Conservation (phyloP, 2,797 vertebrate genomes). For the Orientallactaga sibirica region DNA sequence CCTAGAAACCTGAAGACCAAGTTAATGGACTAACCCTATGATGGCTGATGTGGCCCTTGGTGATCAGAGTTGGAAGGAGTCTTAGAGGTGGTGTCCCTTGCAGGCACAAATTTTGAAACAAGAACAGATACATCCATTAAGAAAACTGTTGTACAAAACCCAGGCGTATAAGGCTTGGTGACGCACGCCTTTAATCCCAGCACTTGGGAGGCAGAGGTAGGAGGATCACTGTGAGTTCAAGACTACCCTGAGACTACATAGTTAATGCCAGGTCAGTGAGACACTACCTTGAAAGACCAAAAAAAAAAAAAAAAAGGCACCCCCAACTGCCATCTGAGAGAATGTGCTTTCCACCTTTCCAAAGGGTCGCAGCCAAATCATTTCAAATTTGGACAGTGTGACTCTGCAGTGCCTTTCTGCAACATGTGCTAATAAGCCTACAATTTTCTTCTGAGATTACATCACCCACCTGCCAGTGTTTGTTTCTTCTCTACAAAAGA, state of each 20-base stretch:
- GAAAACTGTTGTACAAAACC: not conserved
- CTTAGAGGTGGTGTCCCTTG: not conserved
- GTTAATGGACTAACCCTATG: not conserved
- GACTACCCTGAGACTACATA: too few relatives aligned
- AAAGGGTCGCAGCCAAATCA: not conserved
- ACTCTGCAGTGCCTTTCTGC: not conserved
- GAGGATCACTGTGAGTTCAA: too few relatives aligned
- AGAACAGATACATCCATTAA: not conserved
- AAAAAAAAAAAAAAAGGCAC: not conserved
- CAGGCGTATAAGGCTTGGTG: too few relatives aligned
- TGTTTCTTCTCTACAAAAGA: not conserved
- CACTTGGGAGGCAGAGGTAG: too few relatives aligned
- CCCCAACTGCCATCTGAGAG: not conserved
- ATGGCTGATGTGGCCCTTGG: not conserved
- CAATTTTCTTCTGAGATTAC: not conserved
- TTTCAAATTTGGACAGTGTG: not conserved
- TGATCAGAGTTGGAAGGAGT: not conserved
- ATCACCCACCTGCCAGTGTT: not conserved
- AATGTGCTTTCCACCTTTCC: not conserved
- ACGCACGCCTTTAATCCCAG: too few relatives aligned
- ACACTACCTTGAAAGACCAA: too few relatives aligned
- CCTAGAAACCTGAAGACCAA: not conserved
- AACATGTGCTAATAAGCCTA: not conserved
- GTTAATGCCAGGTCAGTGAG: too few relatives aligned
- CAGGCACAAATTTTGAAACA: not conserved